Evolutionary conservation across 2,888 invertebrate genomes (phyloP), one percentile per base, ranked within the genome.

Genomic region (Brachynemurus nebulosus): DNA sequence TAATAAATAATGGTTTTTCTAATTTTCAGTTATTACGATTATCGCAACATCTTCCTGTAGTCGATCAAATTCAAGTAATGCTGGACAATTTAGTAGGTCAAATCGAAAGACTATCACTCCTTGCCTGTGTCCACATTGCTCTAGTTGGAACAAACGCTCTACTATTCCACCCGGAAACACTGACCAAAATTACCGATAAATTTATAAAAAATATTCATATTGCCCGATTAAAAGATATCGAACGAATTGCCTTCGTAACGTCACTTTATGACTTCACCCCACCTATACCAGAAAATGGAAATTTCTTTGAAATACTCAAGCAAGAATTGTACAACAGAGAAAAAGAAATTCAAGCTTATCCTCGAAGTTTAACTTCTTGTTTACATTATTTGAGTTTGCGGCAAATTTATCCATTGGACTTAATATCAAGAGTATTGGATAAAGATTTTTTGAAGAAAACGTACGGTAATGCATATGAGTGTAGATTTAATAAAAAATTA

Each of bases 151-250:
- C 76, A 17, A 68, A 68, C 16, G 52, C 69, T 11, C 68, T 68
- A 51, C 52, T 63, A 1, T 69, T 66, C 43, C 66, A 77, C 47
- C 58, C 66, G 48, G 52, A 58, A 34, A 53, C 69, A 2, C 52
- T 75, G 8, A 58, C 67, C 38, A 54, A 65, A 25, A 70, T 81
- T 40, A 63, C 77, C 1, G 54, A 72, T 37, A 68, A 68, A 47
- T 67, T 79, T 16, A 58, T 66, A 7, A 52, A 59, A 2, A 62
- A 72, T 20, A 56, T 81, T 1, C 49, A 65, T 2, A 40, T 56
- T 3, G 59, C 71, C 0, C 70, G 85, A 48, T 39, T 85, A 1
- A 88, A 88, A 62, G 86, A 88, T 57, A 63, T 86, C 21, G 86
- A 86, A 61, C 70, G 85, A 52, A 61, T 85, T 7, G 61, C 75